A percentile compares a stretch with the other conserved stretches of the same genome.
These are phyloP conservation scores for Porites australiensis DNA, from an alignment of 64 coral and sea anemone genomes.

Conservation along the genomic window DNA sequence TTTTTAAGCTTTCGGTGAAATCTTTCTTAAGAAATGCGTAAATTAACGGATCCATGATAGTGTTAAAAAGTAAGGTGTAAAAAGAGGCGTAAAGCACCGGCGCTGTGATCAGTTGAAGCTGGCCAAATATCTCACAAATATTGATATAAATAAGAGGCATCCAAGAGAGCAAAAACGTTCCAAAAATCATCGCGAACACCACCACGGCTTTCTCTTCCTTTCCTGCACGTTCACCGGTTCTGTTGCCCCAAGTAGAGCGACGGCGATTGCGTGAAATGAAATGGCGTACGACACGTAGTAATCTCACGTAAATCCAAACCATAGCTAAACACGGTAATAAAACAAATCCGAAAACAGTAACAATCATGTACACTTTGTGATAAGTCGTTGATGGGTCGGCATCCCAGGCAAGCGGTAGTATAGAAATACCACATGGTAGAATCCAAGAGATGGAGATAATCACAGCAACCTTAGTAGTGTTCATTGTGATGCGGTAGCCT, in stretches of 20 bases:
- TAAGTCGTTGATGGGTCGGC: slow-evolving; percentile 47
- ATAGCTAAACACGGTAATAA: slow-evolving; percentile 79
- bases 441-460: slow-evolving; percentile 69
- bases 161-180: slow-evolving; percentile 90
- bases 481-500: slow-evolving; percentile 81
- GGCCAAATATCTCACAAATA: slow-evolving; percentile 69
- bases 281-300: slow-evolving; percentile 76
- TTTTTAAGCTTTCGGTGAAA: slow-evolving; percentile 78
- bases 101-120: slow-evolving; percentile 50
- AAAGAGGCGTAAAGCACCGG: slow-evolving; percentile 72
- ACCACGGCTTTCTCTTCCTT: slow-evolving; percentile 87
- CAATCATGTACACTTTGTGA: slow-evolving; percentile 73
- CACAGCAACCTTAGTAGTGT: slow-evolving; percentile 35
- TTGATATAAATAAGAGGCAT: slow-evolving; percentile 91
- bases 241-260: slow-evolving; percentile 83
- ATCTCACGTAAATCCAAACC: slow-evolving; percentile 73
- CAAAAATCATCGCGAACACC: slow-evolving; percentile 88
- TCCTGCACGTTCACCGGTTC: slow-evolving; percentile 88
- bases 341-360: slow-evolving; percentile 69
- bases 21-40: slow-evolving; percentile 90
- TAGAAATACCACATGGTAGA: slow-evolving; percentile 59
- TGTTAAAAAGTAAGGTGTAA: slow-evolving; percentile 87
- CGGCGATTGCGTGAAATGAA: slow-evolving; percentile 78
- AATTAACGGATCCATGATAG: slow-evolving; percentile 83
- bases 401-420: slow-evolving; percentile 84